These are phyloP conservation scores for Drosophila parvula DNA, from an alignment of 1,140 invertebrate genomes.

Conservation along the genomic window DNA sequence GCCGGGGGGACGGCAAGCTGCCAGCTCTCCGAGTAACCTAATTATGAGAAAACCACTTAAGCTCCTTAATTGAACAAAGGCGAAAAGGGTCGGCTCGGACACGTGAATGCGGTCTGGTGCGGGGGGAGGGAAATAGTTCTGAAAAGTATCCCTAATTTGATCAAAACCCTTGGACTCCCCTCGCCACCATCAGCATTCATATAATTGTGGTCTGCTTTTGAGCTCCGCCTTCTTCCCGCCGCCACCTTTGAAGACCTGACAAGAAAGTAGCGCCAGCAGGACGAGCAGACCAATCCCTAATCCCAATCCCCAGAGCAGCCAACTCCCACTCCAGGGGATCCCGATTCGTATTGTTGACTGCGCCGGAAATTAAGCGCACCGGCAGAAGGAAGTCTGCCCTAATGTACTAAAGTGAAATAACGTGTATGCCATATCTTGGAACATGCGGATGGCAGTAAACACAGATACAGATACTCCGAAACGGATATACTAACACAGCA, in stretches of 20 bases:
- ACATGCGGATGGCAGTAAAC: slow-evolving; percentile 40
- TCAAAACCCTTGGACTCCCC: slow-evolving; percentile 3
- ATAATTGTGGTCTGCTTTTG: slow-evolving; percentile 13
- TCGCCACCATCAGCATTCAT: background rate
- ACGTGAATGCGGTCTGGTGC: slow-evolving; percentile 7
- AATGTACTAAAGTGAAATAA: slow-evolving; percentile 75
- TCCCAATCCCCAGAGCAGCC: slow-evolving; percentile 10
- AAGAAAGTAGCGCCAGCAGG: slow-evolving; percentile 2
- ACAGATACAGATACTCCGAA: slow-evolving; percentile 15
- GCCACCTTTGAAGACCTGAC: slow-evolving; percentile 13
- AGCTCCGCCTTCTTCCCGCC: background rate
- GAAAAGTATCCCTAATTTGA: slow-evolving; percentile 14
- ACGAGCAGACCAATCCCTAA: slow-evolving; percentile 37
- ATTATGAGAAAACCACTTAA: slow-evolving; percentile 37
- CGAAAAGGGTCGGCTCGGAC: slow-evolving; percentile 15
- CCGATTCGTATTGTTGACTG: slow-evolving; percentile 52
- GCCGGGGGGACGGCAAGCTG: background rate
- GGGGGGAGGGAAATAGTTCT: slow-evolving; percentile 1
- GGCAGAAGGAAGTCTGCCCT: slow-evolving; percentile 66
- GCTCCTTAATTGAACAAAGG: slow-evolving; percentile 42
- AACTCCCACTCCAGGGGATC: slow-evolving; percentile 14
- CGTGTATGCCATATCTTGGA: slow-evolving; percentile 51
- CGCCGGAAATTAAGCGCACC: slow-evolving; percentile 73
- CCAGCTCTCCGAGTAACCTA: slow-evolving; percentile 14
- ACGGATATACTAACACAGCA: slow-evolving; percentile 1